phyloP scores from a whole-genome alignment of 2,888 invertebrate species.

The Apotomis betuletana region DNA sequence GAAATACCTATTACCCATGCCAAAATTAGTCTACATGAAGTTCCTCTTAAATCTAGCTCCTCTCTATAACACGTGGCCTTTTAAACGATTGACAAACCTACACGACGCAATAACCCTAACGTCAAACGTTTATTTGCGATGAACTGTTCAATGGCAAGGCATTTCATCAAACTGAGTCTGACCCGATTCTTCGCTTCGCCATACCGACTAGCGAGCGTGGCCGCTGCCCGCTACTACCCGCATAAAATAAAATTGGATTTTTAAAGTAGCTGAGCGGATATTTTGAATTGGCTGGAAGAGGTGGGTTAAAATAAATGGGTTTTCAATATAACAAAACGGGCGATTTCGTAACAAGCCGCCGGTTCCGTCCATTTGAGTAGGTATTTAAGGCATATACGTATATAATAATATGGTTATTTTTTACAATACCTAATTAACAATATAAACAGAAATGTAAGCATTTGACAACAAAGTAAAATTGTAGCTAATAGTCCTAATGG shows the following conservation, averaged over 20 bases:
- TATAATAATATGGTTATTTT: too few species aligned
- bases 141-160: constrained; percentile 54
- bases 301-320: constrained; percentile 29
- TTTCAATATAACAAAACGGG: constrained; percentile 18
- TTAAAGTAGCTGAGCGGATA: constrained; percentile 54
- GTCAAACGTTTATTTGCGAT: constrained; percentile 54
- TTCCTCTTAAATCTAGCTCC: too few species aligned
- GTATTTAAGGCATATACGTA: not conserved
- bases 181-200: constrained; percentile 56
- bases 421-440: too few species aligned
- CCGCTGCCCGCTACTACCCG: constrained; percentile 59
- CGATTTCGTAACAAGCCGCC: constrained; percentile 1
- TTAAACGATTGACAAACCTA: constrained; percentile 7
- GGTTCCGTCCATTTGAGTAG: not conserved
- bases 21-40: too few species aligned
- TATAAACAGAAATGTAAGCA: not conserved
- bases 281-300: constrained; percentile 35
- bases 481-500: too few species aligned
- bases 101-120: constrained; percentile 22
- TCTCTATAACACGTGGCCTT: not conserved
- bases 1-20: too few species aligned
- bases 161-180: constrained; percentile 66
- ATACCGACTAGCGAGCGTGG: constrained; percentile 64
- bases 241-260: constrained; percentile 72
- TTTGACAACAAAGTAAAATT: too few species aligned